Conservation (phyloP, 2,888 invertebrate species). For the Acanthoscelides obtectus region DNA sequence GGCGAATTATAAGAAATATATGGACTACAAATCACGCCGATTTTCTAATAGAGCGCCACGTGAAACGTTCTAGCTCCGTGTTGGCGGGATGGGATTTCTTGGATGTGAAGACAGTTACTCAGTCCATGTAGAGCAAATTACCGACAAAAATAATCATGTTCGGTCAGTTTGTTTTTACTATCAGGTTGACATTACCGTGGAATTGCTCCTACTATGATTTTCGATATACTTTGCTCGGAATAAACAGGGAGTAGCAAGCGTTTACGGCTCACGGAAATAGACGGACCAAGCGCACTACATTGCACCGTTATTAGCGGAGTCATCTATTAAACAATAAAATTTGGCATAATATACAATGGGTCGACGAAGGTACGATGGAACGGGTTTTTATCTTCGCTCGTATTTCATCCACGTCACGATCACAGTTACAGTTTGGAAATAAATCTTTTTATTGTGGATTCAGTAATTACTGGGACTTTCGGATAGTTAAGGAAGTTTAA, state of each 20-base stretch:
- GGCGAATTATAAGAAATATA: too few species aligned
- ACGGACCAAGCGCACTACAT: not conserved
- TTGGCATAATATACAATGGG: not conserved
- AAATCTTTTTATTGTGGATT: not conserved
- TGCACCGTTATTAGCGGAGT: not conserved
- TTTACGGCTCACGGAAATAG: not conserved
- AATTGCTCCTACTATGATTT: too few species aligned
- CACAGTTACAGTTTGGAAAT: not conserved
- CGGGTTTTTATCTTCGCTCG: not conserved
- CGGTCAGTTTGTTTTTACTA: too few species aligned
- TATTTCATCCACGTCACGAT: not conserved
- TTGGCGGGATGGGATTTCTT: too few species aligned
- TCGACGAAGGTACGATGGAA: not conserved
- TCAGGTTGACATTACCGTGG: too few species aligned
- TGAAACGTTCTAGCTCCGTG: too few species aligned
- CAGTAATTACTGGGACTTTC: not conserved
- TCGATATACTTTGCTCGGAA: too few species aligned
- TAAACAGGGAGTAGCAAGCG: not conserved
- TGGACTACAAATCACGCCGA: too few species aligned
- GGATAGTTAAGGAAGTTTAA: not conserved
- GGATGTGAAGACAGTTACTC: too few species aligned
- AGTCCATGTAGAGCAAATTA: too few species aligned
- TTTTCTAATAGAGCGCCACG: too few species aligned
- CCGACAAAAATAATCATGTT: too few species aligned
- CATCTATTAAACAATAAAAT: not conserved